Conservation (phyloP, 2,797 vertebrate genomes). For the Sebastes paucispinis region DNA sequence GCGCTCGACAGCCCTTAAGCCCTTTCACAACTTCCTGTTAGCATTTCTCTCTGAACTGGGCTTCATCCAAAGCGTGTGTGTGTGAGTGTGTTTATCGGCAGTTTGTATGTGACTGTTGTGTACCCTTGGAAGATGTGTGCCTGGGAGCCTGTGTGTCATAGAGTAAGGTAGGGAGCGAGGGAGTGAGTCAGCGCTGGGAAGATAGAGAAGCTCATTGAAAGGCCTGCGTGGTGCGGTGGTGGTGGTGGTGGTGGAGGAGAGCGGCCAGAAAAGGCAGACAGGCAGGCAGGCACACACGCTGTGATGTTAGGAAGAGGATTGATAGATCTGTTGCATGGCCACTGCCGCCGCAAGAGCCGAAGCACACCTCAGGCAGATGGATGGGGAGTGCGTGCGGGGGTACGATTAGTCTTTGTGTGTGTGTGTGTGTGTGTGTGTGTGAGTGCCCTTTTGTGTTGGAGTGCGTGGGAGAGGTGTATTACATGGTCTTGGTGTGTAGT, state of each 20-base stretch:
- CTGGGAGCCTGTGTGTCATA: constrained; percentile 35
- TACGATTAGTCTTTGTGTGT: constrained; percentile 59
- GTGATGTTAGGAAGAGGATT: constrained; percentile 70
- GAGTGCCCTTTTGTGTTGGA: constrained; percentile 59
- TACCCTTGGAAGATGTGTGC: constrained; percentile 11
- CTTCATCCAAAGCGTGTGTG: constrained; percentile 56
- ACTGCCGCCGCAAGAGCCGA: constrained; percentile 65
- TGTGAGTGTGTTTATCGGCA: constrained; percentile 20
- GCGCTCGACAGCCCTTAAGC: constrained; percentile 61
- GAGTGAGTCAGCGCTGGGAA: constrained; percentile 66
- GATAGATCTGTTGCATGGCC: constrained; percentile 72
- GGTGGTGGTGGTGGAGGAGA: constrained; percentile 48
- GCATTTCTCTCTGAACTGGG: constrained; percentile 58
- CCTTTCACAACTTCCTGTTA: constrained; percentile 71
- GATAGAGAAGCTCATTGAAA: constrained; percentile 68
- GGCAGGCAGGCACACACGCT: constrained; percentile 62
- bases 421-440: constrained; percentile 55
- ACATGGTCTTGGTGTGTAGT: constrained; percentile 55
- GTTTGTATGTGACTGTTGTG: constrained; percentile 43
- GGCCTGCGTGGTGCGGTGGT: constrained; percentile 63
- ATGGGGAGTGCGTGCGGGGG: constrained; percentile 57
- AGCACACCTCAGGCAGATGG: constrained; percentile 73
- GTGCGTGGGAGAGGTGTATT: constrained; percentile 70
- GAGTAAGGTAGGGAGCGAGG: constrained; percentile 46
- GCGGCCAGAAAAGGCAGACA: constrained; percentile 54